These are phyloP conservation scores for Drosophila ohnishii DNA, from an alignment of 1,140 invertebrate genomes.

Conservation along the genomic window DNA sequence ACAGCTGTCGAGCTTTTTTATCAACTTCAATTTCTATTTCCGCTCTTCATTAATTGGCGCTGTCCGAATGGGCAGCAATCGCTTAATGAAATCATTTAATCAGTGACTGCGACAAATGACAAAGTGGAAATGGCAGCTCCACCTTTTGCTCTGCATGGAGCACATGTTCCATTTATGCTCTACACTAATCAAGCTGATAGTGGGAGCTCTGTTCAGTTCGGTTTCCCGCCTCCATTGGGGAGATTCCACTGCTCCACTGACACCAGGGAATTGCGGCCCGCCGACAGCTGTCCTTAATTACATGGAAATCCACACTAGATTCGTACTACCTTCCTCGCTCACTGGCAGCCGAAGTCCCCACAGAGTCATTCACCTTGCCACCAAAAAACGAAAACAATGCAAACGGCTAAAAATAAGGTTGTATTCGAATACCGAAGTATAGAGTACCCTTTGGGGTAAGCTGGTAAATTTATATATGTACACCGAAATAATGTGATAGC, in stretches of 20 bases:
- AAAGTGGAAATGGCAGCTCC: constrained; percentile 24
- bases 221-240: not conserved
- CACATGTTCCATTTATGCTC: constrained; percentile 67
- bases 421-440: not conserved
- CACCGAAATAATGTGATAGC: too few species aligned
- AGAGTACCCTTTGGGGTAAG: not conserved
- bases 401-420: constrained; percentile 8
- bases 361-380: constrained; percentile 68
- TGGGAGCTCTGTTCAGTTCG: constrained; percentile 8
- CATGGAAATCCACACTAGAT: constrained; percentile 62
- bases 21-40: constrained; percentile 18
- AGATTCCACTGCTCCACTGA: constrained; percentile 21
- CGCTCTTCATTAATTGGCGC: constrained; percentile 32
- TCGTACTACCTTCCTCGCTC: constrained; percentile 10
- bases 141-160: constrained; percentile 14
- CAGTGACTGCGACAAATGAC: constrained; percentile 35
- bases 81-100: constrained; percentile 65
- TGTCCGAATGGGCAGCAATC: constrained; percentile 34
- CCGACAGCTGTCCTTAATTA: constrained; percentile 75
- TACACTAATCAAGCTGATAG: constrained; percentile 61
- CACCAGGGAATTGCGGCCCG: constrained; percentile 53
- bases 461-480: not conserved
- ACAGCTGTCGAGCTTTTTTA: not conserved
- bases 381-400: constrained; percentile 24
- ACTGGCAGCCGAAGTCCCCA: constrained; percentile 31